These are phyloP conservation scores for Actinostola sp. DNA, from an alignment of 92 coral and sea anemone species.

Conservation along the genomic window DNA sequence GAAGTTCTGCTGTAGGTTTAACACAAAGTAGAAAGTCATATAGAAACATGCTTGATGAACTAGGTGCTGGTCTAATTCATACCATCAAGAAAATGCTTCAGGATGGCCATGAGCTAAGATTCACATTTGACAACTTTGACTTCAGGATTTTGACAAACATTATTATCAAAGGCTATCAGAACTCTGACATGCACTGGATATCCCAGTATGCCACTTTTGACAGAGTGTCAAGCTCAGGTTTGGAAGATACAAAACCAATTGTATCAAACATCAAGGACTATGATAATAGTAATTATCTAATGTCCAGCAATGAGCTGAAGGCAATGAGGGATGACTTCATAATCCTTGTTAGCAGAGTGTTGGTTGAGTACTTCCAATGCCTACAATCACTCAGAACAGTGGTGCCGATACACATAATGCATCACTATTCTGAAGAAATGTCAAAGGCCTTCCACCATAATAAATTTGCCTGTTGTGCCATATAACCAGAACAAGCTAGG, in stretches of 20 bases:
- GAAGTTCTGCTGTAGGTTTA: constrained; percentile 36
- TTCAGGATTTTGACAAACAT: constrained; percentile 42
- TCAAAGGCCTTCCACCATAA: constrained; percentile 26
- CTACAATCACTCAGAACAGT: constrained; percentile 19
- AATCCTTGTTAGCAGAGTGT: constrained; percentile 34
- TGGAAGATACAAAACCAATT: constrained; percentile 46
- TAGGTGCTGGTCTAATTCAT: constrained; percentile 12
- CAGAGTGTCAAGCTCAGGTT: constrained; percentile 27
- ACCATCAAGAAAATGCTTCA: constrained; percentile 11
- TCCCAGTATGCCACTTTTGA: constrained; percentile 55
- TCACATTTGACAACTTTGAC: constrained; percentile 52
- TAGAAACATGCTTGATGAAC: constrained; percentile 38
- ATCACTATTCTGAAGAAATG: constrained; percentile 40
- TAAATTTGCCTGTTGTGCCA: constrained; percentile 44
- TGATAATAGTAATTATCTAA: constrained; percentile 39
- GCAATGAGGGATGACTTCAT: constrained; percentile 33
- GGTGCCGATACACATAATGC: constrained; percentile 50
- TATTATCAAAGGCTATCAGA: constrained; percentile 35
- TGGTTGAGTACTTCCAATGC: constrained; percentile 48
- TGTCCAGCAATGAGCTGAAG: constrained; percentile 23
- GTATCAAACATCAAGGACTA: constrained; percentile 31
- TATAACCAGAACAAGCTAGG: constrained; percentile 41
- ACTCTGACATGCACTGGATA: constrained; percentile 64
- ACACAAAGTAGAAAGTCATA: constrained; percentile 22
- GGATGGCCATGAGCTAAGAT: constrained; percentile 25